Percentiles rank a stretch among this genome's conserved stretches.
These are phyloP conservation scores for Pachymerium ferrugineum DNA, from an alignment of 2,888 invertebrate species.

Conservation along the genomic window DNA sequence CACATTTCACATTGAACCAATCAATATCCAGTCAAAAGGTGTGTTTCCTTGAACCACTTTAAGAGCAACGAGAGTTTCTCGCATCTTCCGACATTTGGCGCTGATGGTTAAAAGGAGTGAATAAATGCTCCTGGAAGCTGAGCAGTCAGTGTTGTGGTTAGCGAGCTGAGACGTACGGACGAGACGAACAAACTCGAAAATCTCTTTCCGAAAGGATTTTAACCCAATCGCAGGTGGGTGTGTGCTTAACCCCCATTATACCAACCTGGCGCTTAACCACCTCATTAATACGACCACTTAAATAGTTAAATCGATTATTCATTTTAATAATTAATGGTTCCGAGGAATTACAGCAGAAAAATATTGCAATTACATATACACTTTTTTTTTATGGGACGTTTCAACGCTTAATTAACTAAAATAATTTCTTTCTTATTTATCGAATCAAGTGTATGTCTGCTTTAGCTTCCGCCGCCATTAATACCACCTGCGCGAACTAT, in stretches of 20 bases:
- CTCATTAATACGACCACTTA: too few species aligned
- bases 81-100: constrained; percentile 4
- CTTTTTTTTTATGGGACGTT: too few species aligned
- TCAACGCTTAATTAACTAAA: too few species aligned
- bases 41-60: background rate
- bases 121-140: constrained; percentile 9
- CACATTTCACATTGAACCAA: background rate
- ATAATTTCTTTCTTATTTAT: background rate
- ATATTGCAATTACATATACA: too few species aligned
- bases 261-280: too few species aligned
- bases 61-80: background rate
- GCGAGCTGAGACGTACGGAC: background rate
- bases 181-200: constrained; percentile 4
- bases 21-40: background rate
- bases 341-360: too few species aligned
- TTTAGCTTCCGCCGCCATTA: background rate
- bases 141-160: background rate
- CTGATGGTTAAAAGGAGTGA: constrained; percentile 18
- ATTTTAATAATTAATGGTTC: too few species aligned
- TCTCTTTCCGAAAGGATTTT: constrained; percentile 10
- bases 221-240: background rate
- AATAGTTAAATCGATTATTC: too few species aligned
- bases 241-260: too few species aligned
- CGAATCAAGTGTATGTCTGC: background rate
- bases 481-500: constrained; percentile 4